Evolutionary conservation across 2,113 vertebrate genomes (phyloP).

Genomic region (Heteronetta atricapilla): DNA sequence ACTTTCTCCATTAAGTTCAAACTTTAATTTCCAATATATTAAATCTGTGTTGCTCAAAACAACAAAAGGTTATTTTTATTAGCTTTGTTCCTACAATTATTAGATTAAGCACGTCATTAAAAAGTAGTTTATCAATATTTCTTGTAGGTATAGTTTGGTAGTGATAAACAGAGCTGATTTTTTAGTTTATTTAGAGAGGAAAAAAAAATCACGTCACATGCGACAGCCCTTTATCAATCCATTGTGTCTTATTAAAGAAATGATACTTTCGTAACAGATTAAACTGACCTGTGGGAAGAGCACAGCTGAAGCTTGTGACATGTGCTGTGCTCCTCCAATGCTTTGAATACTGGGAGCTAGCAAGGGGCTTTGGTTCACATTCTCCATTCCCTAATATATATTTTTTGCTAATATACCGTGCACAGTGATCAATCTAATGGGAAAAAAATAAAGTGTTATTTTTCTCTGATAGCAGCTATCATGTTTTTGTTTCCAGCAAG

Average conservation of each 20-base stretch:
- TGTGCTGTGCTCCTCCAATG: accelerated
- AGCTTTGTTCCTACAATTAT: constrained; percentile 63
- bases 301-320: accelerated
- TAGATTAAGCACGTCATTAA: constrained; percentile 63
- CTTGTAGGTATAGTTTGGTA: not conserved
- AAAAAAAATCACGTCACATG: not conserved
- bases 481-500: not conserved
- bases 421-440: accelerated
- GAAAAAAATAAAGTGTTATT: accelerated
- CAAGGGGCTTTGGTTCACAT: accelerated
- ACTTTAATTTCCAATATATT: constrained; percentile 63
- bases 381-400: not conserved
- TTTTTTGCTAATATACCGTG: accelerated
- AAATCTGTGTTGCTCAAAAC: constrained; percentile 44
- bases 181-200: not conserved
- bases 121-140: constrained; percentile 44
- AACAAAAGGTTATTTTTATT: constrained; percentile 52
- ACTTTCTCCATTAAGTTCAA: constrained; percentile 60
- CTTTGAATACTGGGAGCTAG: too few species aligned
- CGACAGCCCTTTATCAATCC: not conserved
- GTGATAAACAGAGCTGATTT: constrained; percentile 28
- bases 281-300: not conserved
- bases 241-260: not conserved
- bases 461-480: too few species aligned
- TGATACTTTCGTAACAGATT: accelerated